Evolutionary conservation across 2,888 invertebrate genomes (phyloP).

Genomic region (Chrysolina oricalcia): DNA sequence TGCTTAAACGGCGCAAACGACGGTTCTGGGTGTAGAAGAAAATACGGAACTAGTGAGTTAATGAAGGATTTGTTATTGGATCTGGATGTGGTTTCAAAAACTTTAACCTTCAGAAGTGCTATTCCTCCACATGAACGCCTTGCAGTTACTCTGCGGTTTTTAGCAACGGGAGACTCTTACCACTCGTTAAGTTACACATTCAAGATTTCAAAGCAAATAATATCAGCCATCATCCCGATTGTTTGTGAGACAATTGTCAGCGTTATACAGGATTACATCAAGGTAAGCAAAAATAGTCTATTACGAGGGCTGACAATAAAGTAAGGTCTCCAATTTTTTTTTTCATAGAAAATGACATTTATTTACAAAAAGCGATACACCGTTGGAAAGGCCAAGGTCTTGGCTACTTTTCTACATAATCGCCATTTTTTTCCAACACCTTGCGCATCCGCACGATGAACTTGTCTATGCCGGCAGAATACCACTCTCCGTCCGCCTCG

Average conservation of each 20-base stretch:
- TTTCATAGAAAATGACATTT: no score
- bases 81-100: background rate
- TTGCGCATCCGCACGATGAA: no score
- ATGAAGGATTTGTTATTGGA: background rate
- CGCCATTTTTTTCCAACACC: no score
- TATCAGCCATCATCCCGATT: conserved; percentile 25
- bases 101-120: conserved; percentile 12
- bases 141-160: conserved; percentile 39
- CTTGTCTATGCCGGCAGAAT: no score
- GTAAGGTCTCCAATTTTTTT: no score
- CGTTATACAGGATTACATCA: conserved; percentile 12
- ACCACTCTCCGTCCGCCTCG: no score
- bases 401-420: no score
- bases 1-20: background rate
- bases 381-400: no score
- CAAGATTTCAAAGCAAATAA: conserved; percentile 37
- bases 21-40: background rate
- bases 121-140: conserved; percentile 27
- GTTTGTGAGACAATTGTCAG: conserved; percentile 36
- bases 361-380: no score
- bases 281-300: conserved; percentile 20
- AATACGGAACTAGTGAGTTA: background rate
- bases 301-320: no score
- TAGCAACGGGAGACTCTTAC: conserved; percentile 32
- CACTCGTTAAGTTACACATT: conserved; percentile 36